Percentiles rank a stretch among this genome's conserved stretches.
Evolutionary conservation across 2,888 invertebrate species (phyloP).

Genomic region (Taenaris catops): DNA sequence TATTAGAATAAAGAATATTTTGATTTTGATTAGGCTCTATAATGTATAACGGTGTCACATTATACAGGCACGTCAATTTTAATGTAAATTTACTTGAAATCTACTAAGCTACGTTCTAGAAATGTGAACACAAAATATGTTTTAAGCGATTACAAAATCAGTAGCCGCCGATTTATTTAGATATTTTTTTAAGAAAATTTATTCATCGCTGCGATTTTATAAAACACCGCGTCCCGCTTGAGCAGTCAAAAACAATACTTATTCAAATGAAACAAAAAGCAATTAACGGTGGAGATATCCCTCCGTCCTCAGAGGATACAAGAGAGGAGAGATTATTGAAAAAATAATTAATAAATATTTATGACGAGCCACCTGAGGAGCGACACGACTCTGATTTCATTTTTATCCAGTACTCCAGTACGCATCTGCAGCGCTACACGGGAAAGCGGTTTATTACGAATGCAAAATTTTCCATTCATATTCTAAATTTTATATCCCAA

Average conservation of each 20-base stretch:
- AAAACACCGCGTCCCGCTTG: conserved; percentile 63
- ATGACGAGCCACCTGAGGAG: conserved; percentile 75
- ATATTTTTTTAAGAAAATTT: conserved; percentile 17
- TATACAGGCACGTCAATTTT: no score
- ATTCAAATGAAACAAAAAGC: conserved; percentile 80
- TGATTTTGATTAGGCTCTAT: no score
- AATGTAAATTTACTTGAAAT: no score
- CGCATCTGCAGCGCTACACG: conserved; percentile 69
- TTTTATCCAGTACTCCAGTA: conserved; percentile 67
- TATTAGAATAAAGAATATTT: no score
- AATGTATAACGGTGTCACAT: no score
- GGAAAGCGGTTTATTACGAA: conserved; percentile 88
- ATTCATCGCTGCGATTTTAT: conserved; percentile 69
- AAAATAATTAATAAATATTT: conserved; percentile 81
- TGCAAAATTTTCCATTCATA: conserved; percentile 94
- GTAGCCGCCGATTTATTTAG: conserved; percentile 11
- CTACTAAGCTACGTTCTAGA: no score
- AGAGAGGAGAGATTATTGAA: conserved; percentile 76
- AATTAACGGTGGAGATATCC: conserved; percentile 76
- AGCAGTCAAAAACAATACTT: conserved; percentile 79
- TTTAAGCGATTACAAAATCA: no score
- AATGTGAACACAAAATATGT: no score
- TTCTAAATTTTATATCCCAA: conserved; percentile 93
- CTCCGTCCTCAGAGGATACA: conserved; percentile 68
- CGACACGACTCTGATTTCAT: conserved; percentile 55